Base-by-base conservation (phyloP, 2,888 invertebrate genomes). In the Poecilobothrus nobilitatus region DNA sequence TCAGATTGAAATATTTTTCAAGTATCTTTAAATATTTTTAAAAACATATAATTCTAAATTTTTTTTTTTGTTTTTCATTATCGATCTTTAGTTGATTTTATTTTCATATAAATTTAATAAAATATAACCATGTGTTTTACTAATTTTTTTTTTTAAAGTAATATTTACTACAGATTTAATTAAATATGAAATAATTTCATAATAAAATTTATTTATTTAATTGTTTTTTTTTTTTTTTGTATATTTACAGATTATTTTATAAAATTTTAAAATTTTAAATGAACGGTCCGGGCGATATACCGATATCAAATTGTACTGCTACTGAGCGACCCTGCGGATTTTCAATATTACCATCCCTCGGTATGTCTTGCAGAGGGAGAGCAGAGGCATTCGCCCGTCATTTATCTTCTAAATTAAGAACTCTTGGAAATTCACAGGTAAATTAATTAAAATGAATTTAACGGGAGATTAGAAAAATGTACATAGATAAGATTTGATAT, bases 321-420 rank as follows among this genome's bases (percentile, higher is more conserved):
- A 75, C 77, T 80, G 86, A 83, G 80, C 83, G 84, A 77, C 86
- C 87, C 84, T 88, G 89, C 82, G 87, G 89, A 76, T 83, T 90
- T 76, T 85, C 89, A 74, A 83, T 89, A 74, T 83, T 90, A 83
- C 88, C 90, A 78, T 76, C 76, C 71, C 74, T 82, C 75, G 79
- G 81, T 75, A 89, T 89, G 87, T 91, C 90, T 80, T 92, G 91
- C 80, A 87, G 91, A 70, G 89, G 89, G 70, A 86, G 90, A 69
- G 91, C 92, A 69, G 92, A 91, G 78, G 90, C 91, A 70, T 92
- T 92, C 81, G 92, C 92, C 73, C 85, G 89, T 70, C 88, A 89
- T 77, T 83, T 92, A 72, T 91, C 91, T 78, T 88, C 88, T 69
- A 88, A 91, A 72, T 83, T 92, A 74, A 86, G 88, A 74, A 88